Evolutionary conservation across 2,113 vertebrate genomes (phyloP), one percentile per base, ranked within the genome.

Genomic region (Microtus oregoni): DNA sequence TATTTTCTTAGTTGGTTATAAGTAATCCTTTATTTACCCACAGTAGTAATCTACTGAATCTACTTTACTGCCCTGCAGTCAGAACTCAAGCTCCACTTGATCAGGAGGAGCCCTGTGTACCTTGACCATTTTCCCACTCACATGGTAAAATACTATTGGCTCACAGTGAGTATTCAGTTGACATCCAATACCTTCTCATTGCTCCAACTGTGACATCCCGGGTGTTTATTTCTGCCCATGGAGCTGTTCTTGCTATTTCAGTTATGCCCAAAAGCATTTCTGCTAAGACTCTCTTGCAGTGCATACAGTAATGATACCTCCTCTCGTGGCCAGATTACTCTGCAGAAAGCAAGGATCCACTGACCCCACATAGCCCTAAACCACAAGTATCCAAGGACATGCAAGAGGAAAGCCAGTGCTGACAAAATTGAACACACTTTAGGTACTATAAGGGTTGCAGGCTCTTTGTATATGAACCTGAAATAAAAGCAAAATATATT

Each of bases 401-500:
- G 12, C 68, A 78, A 78, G 22, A 93, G 47, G 94, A 95, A 89
- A 76, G 24, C 26, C 63, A 22, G 2, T 61, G 50, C 35, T 82
- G 44, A 96, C 44, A 47, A 72, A 95, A 89, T 1, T 50, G 44
- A 78, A 93, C 41, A 94, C 5, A 76, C 28, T 41, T 58, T 58
- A 75, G 8, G 78, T 55, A n/a, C 38, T 65, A 15, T 6, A 76
- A 89, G 68, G 41, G 73, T 88, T 50, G 86, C 13, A 72, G 67
- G 61, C 52, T 30, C 41, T 63, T 93, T 94, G 65, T 41, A 35
- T 22, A 88, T 41, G 41, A 86, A 85, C 32, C 61, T 26, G 61
- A 86, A 93, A 65, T 75, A 55, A 94, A 93, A 94, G 41, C 61
- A 86, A 94, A 93, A 96, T 61, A 89, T 72, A 50, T 90, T 52